Evolutionary conservation across 2,888 invertebrate species (phyloP), one percentile per base, ranked within the genome.

Genomic region (Elysia crispata): DNA sequence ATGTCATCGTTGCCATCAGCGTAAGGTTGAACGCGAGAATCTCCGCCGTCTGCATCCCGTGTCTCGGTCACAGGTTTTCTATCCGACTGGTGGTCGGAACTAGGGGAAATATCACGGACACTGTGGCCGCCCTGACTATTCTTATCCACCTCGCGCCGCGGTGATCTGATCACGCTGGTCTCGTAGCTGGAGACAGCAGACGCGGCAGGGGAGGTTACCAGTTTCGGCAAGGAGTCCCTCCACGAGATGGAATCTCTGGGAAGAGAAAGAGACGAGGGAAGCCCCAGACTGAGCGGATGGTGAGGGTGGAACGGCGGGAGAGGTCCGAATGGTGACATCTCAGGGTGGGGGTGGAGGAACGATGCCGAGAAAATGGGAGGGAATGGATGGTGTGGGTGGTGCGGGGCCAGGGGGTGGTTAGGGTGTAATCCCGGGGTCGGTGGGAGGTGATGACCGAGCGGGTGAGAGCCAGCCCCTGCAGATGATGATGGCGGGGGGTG

Each of bases 251-350:
- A 60, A 15, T 73, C 73, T 31, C 73, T 50, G n/a, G 77, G 77
- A 41, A 77, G 70, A 18, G 30, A 28, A 41, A 74, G 8, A 8
- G 79, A 64, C 1, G 79, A 66, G 13, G 79, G 50, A 41, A 79
- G 49, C 1, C 73, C 73, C 23, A 79, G 33, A 30, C 67, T 67
- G 41, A 79, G 74, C 1, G 67, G 75, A 8, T 75, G 49, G 33
- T 74, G 75, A n/a, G 74, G 75, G 41, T 69, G 41, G 5, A 75
- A 75, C 6, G 79, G 79, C 0, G 79, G 74, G 75, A 79, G 74
- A 50, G 75, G 49, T 8, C 79, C 75, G 28, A 79, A 79, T 1
- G 79, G 79, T 11, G 79, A 69, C 11, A 75, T 49, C n/a, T n/a
- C n/a, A n/a, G n/a, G n/a, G 20, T 72, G 72, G n/a, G 79, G 79